Conservation (phyloP, 2,888 invertebrate species). For the Bombylius discolor region DNA sequence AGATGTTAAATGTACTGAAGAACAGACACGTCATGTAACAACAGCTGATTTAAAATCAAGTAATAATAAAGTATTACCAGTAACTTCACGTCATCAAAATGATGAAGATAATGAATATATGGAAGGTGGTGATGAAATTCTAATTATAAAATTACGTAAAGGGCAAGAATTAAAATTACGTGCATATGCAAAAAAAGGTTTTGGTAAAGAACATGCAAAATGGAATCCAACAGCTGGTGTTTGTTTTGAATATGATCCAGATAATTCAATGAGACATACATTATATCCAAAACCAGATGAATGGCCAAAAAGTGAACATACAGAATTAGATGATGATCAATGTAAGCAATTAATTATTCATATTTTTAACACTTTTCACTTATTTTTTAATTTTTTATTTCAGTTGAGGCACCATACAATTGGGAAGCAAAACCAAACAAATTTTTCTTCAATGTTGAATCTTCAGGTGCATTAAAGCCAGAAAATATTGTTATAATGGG, state of each 20-base stretch:
- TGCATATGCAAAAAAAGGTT: conserved; percentile 89
- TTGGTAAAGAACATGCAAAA: conserved; percentile 94
- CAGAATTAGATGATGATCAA: conserved; percentile 83
- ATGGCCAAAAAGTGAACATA: conserved; percentile 98
- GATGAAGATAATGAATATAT: conserved; percentile 90
- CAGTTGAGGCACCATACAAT: conserved; percentile 83
- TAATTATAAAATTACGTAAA: conserved; percentile 59
- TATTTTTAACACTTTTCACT: not conserved
- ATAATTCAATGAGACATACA: conserved; percentile 92
- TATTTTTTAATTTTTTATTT: conserved; percentile 8
- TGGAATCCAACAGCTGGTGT: conserved; percentile 99
- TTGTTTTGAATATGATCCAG: conserved; percentile 98
- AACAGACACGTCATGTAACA: conserved; percentile 89
- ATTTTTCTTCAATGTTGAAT: conserved; percentile 94
- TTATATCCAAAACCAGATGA: conserved; percentile 92
- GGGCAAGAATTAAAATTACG: conserved; percentile 87
- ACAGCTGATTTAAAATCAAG: conserved; percentile 91
- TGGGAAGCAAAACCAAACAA: conserved; percentile 94
- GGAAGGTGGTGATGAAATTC: conserved; percentile 71
- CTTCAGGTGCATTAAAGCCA: conserved; percentile 85
- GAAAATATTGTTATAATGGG: conserved; percentile 96
- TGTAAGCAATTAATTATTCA: conserved; percentile 39
- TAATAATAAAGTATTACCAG: conserved; percentile 83
- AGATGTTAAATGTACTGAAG: conserved; percentile 89
- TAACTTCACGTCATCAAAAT: conserved; percentile 81